Evolutionary conservation across 2,113 vertebrate genomes (phyloP).

Genomic region (Cyprinodon brontotheroides): DNA sequence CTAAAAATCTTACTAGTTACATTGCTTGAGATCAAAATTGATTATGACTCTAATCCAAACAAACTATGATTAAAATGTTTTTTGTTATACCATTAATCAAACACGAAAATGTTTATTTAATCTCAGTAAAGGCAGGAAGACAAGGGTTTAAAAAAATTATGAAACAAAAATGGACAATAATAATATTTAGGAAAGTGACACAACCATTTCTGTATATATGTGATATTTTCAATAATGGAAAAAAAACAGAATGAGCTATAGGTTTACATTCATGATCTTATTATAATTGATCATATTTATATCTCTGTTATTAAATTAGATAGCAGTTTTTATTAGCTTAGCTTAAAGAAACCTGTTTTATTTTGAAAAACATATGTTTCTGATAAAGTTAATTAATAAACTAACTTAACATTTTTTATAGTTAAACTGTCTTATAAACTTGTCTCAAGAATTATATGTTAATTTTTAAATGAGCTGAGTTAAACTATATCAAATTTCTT

Average conservation of each 20-base stretch:
- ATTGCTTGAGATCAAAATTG: too few relatives aligned
- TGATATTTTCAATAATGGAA: not conserved
- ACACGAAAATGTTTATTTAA: too few relatives aligned
- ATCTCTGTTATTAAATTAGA: too few relatives aligned
- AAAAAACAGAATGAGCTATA: not conserved
- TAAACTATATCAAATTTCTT: not conserved
- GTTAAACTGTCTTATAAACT: not conserved
- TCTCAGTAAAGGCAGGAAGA: too few relatives aligned
- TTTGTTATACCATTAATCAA: too few relatives aligned
- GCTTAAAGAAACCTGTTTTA: not conserved
- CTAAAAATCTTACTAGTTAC: too few relatives aligned
- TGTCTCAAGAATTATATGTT: not conserved
- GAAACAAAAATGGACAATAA: too few relatives aligned
- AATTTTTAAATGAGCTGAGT: not conserved
- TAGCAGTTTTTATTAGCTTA: not conserved
- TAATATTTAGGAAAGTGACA: too few relatives aligned
- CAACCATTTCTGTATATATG: too few relatives aligned
- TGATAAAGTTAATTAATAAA: not conserved
- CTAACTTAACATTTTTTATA: not conserved
- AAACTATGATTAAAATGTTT: too few relatives aligned
- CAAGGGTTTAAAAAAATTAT: too few relatives aligned
- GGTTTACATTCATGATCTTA: not conserved
- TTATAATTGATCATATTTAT: not conserved
- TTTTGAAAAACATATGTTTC: not conserved
- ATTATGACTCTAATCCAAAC: too few relatives aligned